Evolutionary conservation across 2,888 invertebrate species (phyloP), one percentile per base, ranked within the genome.

Genomic region (Drosophila infuscata): DNA sequence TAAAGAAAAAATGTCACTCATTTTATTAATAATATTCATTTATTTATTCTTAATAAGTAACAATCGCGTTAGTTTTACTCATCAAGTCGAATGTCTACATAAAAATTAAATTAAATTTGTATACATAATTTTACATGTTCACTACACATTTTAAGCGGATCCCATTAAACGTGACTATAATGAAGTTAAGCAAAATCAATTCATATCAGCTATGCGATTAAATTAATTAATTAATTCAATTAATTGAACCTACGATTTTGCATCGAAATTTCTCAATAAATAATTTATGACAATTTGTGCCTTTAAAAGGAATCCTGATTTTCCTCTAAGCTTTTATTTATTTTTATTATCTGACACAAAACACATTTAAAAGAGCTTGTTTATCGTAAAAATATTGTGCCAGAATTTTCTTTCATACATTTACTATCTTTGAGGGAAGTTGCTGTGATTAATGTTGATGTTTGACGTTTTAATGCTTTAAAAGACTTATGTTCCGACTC

Each of bases 371-470:
- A 25, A 51, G 25, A 11, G 32, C 15, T 7, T 38, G 30, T 1
- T 25, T 30, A 9, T 20, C 11, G 35, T n/a, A 36, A 32, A 36
- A 32, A 15, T n/a, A 12, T 29, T 48, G 38, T 30, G 38, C 38
- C 29, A 12, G 12, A 32, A 25, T 38, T 49, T 43, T n/a, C 12
- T 29, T 20, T 61, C 51, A 25, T 36, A 63, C 38, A 35, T 60
- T 25, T 49, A 12, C 12, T 35, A 15, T 15, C 4, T 46, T 32
- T 35, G 33, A n/a, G 12, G n/a, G 54, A 43, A 71, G 49, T 49
- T 70, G 77, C n/a, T 58, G 20, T 62, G 62, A 46, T 74, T 53
- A 33, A 63, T 75, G 43, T 33, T 58, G 43, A 49, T 33, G 38
- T 38, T 36, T 43, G n/a, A 38, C n/a, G 17, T n/a, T 52, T 58